Conservation (phyloP, 2,797 vertebrate species). For the Emydoidea blandingii region DNA sequence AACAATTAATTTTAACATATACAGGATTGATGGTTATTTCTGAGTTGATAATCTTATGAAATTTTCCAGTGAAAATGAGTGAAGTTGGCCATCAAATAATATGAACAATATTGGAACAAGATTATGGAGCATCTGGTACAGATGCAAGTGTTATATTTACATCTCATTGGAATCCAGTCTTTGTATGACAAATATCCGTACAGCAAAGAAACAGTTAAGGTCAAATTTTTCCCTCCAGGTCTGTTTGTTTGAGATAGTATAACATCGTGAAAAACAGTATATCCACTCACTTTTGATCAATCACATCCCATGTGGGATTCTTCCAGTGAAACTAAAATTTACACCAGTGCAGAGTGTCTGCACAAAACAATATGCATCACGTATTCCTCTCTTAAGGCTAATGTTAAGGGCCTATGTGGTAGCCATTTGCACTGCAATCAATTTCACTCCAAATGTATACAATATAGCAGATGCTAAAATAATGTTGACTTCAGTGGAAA, state of each 20-base stretch:
- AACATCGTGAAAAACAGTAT: rapidly evolving
- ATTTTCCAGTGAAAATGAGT: rapidly evolving
- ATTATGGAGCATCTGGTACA: neutral
- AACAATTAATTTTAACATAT: neutral
- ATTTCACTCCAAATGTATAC: neutral
- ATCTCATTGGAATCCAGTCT: neutral
- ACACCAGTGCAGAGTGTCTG: neutral
- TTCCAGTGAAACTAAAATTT: neutral
- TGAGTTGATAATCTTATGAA: neutral
- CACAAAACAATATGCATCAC: neutral
- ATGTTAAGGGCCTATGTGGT: neutral
- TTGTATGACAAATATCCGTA: neutral
- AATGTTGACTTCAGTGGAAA: neutral
- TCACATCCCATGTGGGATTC: neutral
- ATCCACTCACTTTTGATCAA: neutral
- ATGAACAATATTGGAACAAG: neutral
- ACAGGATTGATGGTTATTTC: neutral
- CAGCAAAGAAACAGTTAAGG: neutral
- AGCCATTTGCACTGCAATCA: neutral
- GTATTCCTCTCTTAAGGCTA: neutral
- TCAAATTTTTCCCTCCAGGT: neutral
- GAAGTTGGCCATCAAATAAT: neutral
- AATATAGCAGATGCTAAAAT: neutral
- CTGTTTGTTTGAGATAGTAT: neutral
- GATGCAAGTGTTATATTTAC: neutral